Conservation (phyloP, 2,113 vertebrate genomes). For the Pitta sordida region DNA sequence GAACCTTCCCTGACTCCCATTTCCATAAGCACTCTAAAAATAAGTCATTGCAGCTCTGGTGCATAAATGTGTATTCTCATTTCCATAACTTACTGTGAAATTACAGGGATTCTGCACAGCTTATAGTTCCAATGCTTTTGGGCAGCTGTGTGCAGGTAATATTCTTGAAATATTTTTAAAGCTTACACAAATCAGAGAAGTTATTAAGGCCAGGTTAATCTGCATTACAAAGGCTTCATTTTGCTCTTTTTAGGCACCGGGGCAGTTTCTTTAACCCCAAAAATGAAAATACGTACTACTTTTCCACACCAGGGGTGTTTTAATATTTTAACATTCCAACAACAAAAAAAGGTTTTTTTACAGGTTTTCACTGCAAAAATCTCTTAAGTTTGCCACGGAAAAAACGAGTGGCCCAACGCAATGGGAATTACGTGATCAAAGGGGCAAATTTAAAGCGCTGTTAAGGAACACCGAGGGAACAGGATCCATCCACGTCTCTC, state of each 20-base stretch:
- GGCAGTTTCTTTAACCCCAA: background rate
- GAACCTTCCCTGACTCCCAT: background rate
- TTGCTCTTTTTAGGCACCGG: background rate
- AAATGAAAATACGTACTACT: background rate
- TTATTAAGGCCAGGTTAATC: background rate
- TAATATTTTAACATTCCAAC: background rate
- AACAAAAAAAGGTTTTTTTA: background rate
- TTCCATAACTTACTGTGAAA: background rate
- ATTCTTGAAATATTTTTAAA: background rate
- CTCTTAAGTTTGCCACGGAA: background rate
- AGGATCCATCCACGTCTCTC: too few relatives aligned
- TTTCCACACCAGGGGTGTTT: background rate
- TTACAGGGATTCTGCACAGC: background rate
- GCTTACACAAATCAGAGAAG: background rate
- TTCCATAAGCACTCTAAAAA: background rate
- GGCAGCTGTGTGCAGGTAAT: background rate
- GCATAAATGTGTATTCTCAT: background rate
- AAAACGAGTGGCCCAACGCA: accelerated
- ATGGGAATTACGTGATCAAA: accelerated
- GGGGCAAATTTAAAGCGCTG: background rate
- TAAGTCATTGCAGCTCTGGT: background rate
- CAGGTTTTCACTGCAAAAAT: background rate
- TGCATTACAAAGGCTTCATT: background rate
- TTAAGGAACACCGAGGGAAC: accelerated
- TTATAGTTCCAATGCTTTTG: accelerated